A percentile compares a stretch with the other conserved stretches of the same genome.
Evolutionary conservation across 2,888 invertebrate genomes (phyloP).

Genomic region (Glyphotaelius pellucidus): DNA sequence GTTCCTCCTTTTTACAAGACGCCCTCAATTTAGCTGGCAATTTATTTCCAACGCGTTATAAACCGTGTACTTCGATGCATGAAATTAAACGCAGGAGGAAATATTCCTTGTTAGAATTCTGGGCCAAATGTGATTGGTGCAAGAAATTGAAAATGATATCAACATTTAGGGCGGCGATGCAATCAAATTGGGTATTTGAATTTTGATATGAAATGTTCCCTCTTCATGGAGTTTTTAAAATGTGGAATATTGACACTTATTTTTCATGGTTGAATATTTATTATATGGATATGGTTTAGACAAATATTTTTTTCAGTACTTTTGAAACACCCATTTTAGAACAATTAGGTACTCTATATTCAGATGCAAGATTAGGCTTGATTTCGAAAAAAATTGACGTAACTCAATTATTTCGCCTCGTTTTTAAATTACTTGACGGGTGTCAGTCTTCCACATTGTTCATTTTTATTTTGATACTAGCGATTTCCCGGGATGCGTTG

Average conservation of each 20-base stretch:
- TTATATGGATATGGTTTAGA: too few relatives aligned
- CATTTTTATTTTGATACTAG: too few relatives aligned
- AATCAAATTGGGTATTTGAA: neutral
- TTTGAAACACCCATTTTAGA: too few relatives aligned
- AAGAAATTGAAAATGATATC: slow-evolving; percentile 44
- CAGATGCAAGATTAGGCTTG: too few relatives aligned
- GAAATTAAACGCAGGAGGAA: slow-evolving; percentile 33
- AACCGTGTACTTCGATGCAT: slow-evolving; percentile 10
- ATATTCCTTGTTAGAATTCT: slow-evolving; percentile 11
- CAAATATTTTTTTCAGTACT: too few relatives aligned
- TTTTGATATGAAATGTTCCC: neutral
- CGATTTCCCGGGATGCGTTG: too few relatives aligned
- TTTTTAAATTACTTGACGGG: too few relatives aligned
- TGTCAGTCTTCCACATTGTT: too few relatives aligned
- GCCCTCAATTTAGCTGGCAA: neutral
- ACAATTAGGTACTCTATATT: too few relatives aligned
- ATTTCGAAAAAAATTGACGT: too few relatives aligned
- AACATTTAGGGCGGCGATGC: slow-evolving; percentile 23
- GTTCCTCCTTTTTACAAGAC: neutral
- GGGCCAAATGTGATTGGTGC: slow-evolving; percentile 44
- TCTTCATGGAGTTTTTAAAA: neutral
- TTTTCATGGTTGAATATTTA: neutral
- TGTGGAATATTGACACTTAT: neutral
- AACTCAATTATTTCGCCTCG: too few relatives aligned
- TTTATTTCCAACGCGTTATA: neutral